Evolutionary conservation across 2,888 invertebrate species (phyloP), one percentile per base, ranked within the genome.

Genomic region (Hydroisotoma schaefferi): DNA sequence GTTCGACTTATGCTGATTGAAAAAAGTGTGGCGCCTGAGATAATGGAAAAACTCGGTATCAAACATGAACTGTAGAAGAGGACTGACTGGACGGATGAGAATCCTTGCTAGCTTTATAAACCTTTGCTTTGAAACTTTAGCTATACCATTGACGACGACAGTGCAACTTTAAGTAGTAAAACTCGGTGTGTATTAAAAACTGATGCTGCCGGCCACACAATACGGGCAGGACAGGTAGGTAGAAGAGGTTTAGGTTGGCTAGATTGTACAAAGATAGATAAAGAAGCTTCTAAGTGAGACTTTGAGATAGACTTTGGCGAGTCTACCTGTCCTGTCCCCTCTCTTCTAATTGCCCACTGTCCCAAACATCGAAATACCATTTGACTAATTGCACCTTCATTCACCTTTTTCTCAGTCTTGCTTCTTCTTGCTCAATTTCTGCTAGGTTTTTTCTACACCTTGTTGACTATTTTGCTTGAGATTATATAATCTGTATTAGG

Each of bases 341-440:
- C 43, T 70, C 68, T 66, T 67, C 69, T 71, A 71, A 71, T 71
- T 71, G 71, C 68, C 63, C 63, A 68, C 53, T 65, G 70, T 68
- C 71, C 69, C 68, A 65, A 67, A 71, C 71, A 71, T 63, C 63
- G 69, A 69, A 69, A 71, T 61, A 66, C 71, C 71, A 71, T 71
- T 69, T 69, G 68, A 67, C 71, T 71, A 71, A 71, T 71, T 71
- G 71, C 69, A 69, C 68, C 57, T 53, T 59, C 44, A 59, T 54
- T 53, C 58, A 53, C 26, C 38, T 52, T 37, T n/a, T 2, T 25
- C 46, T 23, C 23, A 28, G 15, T 8, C n/a, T 18, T 4, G n/a
- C 12, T 23, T 49, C 20, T 5, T 26, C 29, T n/a, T 18, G 46
- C 46, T 49, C 49, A 23, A 49, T 49, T 49, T 49, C 49, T 49